Evolutionary conservation across 2,797 vertebrate species (phyloP), one percentile per base, ranked within the genome.

Genomic region (Channallabes apus): DNA sequence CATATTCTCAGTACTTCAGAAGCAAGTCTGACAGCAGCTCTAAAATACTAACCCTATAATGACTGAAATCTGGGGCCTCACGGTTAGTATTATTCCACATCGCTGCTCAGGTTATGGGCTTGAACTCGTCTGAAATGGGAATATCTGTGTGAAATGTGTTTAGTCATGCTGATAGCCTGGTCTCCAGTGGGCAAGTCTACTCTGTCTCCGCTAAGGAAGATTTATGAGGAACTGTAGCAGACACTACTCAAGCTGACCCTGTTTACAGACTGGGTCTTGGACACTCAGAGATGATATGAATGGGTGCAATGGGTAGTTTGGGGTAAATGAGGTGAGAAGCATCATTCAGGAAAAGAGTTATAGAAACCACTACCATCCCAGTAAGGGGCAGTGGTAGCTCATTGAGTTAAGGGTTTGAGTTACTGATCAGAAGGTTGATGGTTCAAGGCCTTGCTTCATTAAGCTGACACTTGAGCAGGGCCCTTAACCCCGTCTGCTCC

Each of bases 71-170:
- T 61, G 17, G 32, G 67, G 41, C 41, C 12, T n/a, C 51, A 82
- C 2, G 6, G 61, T 68, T 86, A 29, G 51, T 58, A 65, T 67
- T 41, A 82, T 82, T 82, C 67, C 51, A 82, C 61, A 67, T 76
- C 17, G 4, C 59, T 58, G 81, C 27, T 17, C 85, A 71, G 71
- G 65, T 80, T 83, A 71, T 83, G 85, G 38, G 68, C 27, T 62
- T 71, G 41, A 54, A 35, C 65, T 64, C 58, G 14, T 83, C 41
- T 86, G 41, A 86, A 86, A 79, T 72, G 81, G 22, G 67, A 72
- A 69, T 62, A 79, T 71, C 24, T 82, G 80, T 51, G 24, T 71
- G 29, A 83, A 79, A 83, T 86, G 81, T 61, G 75, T 79, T 79
- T 78, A 69, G 76, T 59, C 81, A 78, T 83, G 58, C 80, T 71